Base-by-base conservation (phyloP, 2,888 invertebrate genomes). In the Drosophila kokeensis region DNA sequence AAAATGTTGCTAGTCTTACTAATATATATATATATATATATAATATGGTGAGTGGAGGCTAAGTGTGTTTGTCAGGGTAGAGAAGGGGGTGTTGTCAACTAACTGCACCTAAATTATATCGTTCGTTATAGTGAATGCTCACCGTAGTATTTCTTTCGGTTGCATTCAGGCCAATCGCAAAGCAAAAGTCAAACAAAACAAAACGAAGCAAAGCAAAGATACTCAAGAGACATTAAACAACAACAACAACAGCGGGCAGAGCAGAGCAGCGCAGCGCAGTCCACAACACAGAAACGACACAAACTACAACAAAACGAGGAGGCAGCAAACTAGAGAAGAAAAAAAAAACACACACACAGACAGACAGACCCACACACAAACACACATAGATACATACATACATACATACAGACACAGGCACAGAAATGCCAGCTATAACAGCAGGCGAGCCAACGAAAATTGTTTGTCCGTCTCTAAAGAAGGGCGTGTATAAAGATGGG, bases 91-190 rank as follows among this genome's bases (percentile, higher is more conserved):
- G 10, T 40, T 24, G 15, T 24, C 24, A 34, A 29, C 49, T 30
- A 63, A 57, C 60, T 64, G 36, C 52, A 48, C 54, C 40, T 66
- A 63, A 78, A 72, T 75, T 78, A 72, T 60, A 75, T 62, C 65
- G 69, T 69, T 59, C 59, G 62, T 74, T 79, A 64, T 69, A 76
- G 55, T 54, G 74, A 79, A 69, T 53, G 59, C 64, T 62, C 66
- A 63, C 29, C 36, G 74, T 57, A 55, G 53, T 45, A 42, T 48
- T 36, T 69, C 24, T 36, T 55, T 40, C 62, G 50, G 65, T 76
- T 85, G 84, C 91, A 92, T 91, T 92, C 91, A 91, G 91, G 92
- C 91, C 91, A 92, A 92, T 77, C 81, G 81, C 75, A 75, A 75
- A 69, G 65, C 73, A 83, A 69, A 75, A 71, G 49, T 53, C 64